Conservation (phyloP, 2,888 invertebrate species). For the Ommatoiulus sabulosus region DNA sequence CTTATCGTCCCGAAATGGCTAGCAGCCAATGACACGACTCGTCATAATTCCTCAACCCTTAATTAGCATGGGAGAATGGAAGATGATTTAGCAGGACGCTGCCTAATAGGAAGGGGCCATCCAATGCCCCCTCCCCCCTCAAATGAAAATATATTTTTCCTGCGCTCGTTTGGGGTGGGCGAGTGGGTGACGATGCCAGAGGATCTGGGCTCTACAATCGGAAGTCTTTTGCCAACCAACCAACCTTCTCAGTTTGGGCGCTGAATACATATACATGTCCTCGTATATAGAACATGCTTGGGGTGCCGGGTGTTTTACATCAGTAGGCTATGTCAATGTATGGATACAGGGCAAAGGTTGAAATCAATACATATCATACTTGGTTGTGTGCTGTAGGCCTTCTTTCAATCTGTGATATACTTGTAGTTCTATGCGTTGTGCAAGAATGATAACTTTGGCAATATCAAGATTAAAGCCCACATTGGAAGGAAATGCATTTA, state of each 20-base stretch:
- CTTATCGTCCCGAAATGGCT: constrained; percentile 54
- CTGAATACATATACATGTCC: neutral
- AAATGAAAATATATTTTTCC: constrained; percentile 1
- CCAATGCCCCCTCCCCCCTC: neutral
- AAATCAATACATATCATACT: no score
- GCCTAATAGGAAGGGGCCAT: constrained; percentile 45
- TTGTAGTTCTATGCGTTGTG: no score
- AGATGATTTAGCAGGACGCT: constrained; percentile 49
- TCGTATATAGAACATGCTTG: no score
- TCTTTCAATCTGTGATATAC: no score
- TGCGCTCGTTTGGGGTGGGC: neutral
- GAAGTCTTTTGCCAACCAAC: neutral
- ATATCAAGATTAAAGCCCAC: no score
- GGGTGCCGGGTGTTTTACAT: no score
- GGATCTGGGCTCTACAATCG: neutral
- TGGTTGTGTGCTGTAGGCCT: no score
- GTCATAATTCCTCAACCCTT: constrained; percentile 54
- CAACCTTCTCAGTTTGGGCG: neutral
- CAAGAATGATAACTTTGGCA: no score
- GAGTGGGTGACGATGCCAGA: neutral
- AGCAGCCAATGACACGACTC: constrained; percentile 56
- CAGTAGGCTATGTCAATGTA: no score
- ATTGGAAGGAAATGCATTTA: no score
- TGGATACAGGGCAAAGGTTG: no score
- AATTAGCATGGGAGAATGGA: constrained; percentile 54